phyloP scores from a whole-genome alignment of 2,113 vertebrate species.

The Ammodytes marinus region DNA sequence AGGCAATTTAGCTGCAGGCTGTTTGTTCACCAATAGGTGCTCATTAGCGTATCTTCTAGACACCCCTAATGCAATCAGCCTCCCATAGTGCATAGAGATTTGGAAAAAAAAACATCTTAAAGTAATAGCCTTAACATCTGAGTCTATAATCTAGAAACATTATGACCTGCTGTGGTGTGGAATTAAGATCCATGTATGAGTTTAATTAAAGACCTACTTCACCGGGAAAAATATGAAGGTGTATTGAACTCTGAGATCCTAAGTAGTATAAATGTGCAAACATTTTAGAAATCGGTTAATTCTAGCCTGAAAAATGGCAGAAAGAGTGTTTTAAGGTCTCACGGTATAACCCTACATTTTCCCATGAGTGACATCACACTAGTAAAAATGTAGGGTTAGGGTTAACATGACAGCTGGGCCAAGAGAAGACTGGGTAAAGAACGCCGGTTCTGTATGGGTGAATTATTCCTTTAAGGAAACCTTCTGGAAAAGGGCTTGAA shows the following conservation, averaged over 20 bases:
- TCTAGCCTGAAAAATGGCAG: no score
- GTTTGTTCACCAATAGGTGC: slow-evolving; percentile 45
- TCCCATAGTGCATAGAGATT: slow-evolving; percentile 30
- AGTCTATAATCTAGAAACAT: slow-evolving; percentile 9
- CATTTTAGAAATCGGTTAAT: no score
- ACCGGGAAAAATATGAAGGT: no score
- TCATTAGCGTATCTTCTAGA: slow-evolving; percentile 20
- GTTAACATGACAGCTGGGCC: no score
- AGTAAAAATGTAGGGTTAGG: no score
- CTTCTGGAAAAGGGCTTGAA: background rate
- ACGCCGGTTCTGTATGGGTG: no score
- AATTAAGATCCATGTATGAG: background rate
- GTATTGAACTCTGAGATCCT: no score
- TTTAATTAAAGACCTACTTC: background rate
- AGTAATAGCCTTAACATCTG: slow-evolving; percentile 26
- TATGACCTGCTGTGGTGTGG: background rate
- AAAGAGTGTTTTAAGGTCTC: no score
- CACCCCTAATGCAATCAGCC: slow-evolving; percentile 44
- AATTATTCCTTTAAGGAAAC: background rate
- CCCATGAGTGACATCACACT: no score
- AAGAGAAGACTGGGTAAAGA: no score
- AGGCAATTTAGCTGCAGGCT: slow-evolving; percentile 39
- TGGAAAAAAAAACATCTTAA: slow-evolving; percentile 25
- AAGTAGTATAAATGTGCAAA: no score
- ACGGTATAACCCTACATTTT: no score